phyloP scores from a whole-genome alignment of 1,140 invertebrate genomes.

The Solenopsis invicta region DNA sequence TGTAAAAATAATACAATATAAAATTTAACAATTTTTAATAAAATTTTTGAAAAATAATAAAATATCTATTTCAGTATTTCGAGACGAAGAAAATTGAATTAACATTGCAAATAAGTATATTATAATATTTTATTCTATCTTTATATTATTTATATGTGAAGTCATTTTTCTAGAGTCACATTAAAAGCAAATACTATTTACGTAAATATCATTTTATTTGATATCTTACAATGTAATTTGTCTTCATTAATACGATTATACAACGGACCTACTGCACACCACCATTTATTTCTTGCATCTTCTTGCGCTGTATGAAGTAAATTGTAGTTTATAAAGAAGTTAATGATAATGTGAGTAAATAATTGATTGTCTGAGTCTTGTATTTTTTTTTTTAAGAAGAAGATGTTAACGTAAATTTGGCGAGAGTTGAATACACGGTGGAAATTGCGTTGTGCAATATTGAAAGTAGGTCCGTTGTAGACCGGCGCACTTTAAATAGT shows the following conservation, averaged over 20 bases:
- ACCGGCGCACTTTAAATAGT: conserved; percentile 69
- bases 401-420: conserved; percentile 2
- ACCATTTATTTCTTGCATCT: not conserved
- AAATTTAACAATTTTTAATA: not conserved
- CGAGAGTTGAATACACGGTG: conserved; percentile 74
- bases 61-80: not conserved
- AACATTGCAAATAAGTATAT: not conserved
- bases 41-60: not conserved
- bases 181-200: conserved; percentile 1
- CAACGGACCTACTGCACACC: not conserved
- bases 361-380: not conserved
- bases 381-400: not conserved
- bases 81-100: not conserved
- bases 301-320: not conserved
- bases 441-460: conserved; percentile 85
- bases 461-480: conserved; percentile 76
- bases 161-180: not conserved
- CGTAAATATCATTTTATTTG: conserved; percentile 11
- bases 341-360: not conserved
- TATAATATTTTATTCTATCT: not conserved
- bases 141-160: not conserved
- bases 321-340: conserved; percentile 7
- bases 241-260: conserved; percentile 8
- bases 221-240: conserved; percentile 4
- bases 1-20: not conserved